These are phyloP conservation scores for Leptopilina myrica DNA, from an alignment of 2,888 invertebrate genomes.

Conservation along the genomic window DNA sequence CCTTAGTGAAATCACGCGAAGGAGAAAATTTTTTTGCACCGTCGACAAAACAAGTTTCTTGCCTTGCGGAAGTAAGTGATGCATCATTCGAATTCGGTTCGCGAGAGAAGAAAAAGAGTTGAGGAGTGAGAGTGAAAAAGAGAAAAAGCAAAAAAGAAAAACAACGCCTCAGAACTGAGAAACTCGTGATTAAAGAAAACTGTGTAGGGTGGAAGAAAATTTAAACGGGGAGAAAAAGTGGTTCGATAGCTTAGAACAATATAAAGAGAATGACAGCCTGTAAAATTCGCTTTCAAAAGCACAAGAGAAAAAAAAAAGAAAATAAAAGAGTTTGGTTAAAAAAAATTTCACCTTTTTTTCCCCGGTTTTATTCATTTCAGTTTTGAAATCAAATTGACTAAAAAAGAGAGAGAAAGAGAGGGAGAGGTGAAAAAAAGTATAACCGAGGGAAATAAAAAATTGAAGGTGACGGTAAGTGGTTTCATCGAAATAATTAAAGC, in stretches of 20 bases:
- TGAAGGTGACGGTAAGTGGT: no score
- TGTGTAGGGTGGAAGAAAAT: not conserved
- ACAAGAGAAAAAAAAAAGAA: no score
- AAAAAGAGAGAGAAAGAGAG: not conserved
- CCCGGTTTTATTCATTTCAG: no score
- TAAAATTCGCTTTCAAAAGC: no score
- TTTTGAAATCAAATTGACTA: not conserved
- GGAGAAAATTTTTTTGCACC: slow-evolving; percentile 20
- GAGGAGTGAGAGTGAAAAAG: no score
- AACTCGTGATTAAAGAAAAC: slow-evolving; percentile 9
- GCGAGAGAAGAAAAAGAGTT: not conserved
- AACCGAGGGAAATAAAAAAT: not conserved
- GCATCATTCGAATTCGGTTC: slow-evolving; percentile 35
- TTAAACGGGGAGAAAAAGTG: slow-evolving; percentile 7
- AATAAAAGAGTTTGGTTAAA: no score
- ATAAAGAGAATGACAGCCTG: not conserved
- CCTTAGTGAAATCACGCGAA: slow-evolving; percentile 2
- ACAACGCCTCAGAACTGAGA: not conserved
- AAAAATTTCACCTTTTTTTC: no score
- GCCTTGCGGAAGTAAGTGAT: slow-evolving; percentile 36
- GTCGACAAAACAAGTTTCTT: slow-evolving; percentile 33
- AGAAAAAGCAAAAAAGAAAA: slow-evolving; percentile 1
- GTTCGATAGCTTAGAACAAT: slow-evolving; percentile 22
- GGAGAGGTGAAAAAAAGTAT: not conserved
- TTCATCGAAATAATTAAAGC: no score